Percentiles rank a stretch among this genome's conserved stretches.
Evolutionary conservation across 2,888 invertebrate genomes (phyloP).

Genomic region (Alentia gelatinosa): DNA sequence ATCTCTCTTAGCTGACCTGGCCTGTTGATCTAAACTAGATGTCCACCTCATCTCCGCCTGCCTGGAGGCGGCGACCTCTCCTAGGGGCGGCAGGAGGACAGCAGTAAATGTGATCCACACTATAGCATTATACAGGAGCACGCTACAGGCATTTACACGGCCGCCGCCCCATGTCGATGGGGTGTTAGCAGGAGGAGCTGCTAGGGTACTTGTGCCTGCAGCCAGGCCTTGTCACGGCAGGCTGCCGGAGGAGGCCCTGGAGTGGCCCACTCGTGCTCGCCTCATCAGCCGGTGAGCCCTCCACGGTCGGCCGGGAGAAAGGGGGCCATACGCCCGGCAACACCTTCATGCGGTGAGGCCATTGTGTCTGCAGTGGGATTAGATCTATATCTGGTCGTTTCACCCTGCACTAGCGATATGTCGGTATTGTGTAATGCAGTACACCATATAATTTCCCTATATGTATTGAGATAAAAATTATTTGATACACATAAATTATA

Average conservation of each 20-base stretch:
- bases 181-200: conserved; percentile 36
- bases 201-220: conserved; percentile 39
- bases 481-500: too few relatives aligned
- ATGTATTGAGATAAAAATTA: too few relatives aligned
- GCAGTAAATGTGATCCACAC: conserved; percentile 30
- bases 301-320: background rate
- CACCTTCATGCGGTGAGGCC: too few relatives aligned
- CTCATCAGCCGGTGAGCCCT: conserved; percentile 30
- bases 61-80: background rate
- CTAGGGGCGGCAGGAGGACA: background rate
- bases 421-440: too few relatives aligned
- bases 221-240: conserved; percentile 15
- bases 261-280: conserved; percentile 35
- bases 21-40: conserved; percentile 47
- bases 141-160: conserved; percentile 31
- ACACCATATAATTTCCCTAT: too few relatives aligned
- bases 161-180: background rate
- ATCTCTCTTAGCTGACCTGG: background rate
- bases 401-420: too few relatives aligned
- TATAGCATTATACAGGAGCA: conserved; percentile 34
- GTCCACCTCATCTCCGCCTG: conserved; percentile 11
- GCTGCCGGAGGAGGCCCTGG: conserved; percentile 23
- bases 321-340: too few relatives aligned
- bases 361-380: background rate
- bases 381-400: background rate